Conservation (phyloP, 2,888 invertebrate species). For the Xanthia togata region DNA sequence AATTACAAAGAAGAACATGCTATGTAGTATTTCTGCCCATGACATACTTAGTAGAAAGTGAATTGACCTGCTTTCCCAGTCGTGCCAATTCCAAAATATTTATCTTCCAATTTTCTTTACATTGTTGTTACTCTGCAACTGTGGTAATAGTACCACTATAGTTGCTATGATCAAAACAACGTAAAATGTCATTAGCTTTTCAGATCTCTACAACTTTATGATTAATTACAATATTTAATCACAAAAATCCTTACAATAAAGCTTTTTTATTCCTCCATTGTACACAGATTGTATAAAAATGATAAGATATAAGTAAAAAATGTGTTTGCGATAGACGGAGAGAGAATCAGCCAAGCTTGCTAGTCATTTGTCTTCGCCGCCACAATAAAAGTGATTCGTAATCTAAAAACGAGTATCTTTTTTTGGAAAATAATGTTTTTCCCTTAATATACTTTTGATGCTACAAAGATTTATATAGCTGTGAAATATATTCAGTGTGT, state of each 20-base stretch:
- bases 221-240: constrained; percentile 34
- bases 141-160: too few relatives aligned
- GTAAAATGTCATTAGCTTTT: neutral
- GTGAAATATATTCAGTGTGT: constrained; percentile 30
- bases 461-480: constrained; percentile 19
- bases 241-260: constrained; percentile 32
- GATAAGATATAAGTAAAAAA: constrained; percentile 62
- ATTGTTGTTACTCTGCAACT: neutral
- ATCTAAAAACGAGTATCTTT: constrained; percentile 62
- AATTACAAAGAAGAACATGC: neutral
- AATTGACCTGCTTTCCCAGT: neutral
- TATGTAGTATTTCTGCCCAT: too few relatives aligned
- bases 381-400: constrained; percentile 69
- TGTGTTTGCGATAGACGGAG: constrained; percentile 60
- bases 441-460: constrained; percentile 45
- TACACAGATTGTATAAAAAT: constrained; percentile 57
- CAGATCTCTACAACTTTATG: neutral
- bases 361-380: constrained; percentile 71
- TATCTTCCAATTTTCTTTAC: too few relatives aligned
- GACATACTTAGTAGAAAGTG: neutral
- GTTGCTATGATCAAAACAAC: neutral
- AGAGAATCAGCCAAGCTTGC: constrained; percentile 65
- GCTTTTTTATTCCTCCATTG: constrained; percentile 47
- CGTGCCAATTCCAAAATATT: neutral
- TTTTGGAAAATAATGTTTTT: constrained; percentile 61